Percentiles rank a stretch among this genome's conserved stretches.
phyloP scores from a whole-genome alignment of 2,888 invertebrate genomes.

The Sphecodes monilicornis region DNA sequence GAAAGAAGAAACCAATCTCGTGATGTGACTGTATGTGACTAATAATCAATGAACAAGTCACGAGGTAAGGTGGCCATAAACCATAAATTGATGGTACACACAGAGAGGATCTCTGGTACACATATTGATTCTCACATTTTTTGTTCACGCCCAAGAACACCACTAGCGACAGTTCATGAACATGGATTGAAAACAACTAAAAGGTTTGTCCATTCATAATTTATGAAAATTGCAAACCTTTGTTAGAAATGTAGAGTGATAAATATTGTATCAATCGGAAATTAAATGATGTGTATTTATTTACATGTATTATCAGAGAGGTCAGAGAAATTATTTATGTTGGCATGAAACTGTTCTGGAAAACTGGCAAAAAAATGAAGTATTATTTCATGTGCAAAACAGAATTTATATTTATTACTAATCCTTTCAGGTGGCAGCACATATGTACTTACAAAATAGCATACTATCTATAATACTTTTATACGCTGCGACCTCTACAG shows the following conservation, averaged over 20 bases:
- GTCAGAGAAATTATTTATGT: background rate
- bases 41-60: conserved; percentile 67
- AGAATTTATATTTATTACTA: background rate
- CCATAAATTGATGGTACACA: conserved; percentile 52
- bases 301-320: no score
- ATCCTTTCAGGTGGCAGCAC: background rate
- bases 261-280: background rate
- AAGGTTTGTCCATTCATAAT: background rate
- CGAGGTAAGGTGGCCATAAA: conserved; percentile 63
- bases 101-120: no score
- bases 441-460: background rate
- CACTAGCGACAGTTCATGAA: conserved; percentile 43
- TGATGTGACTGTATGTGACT: conserved; percentile 29
- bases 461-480: background rate
- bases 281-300: background rate
- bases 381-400: no score
- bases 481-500: no score
- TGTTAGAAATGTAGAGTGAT: background rate
- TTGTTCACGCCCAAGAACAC: conserved; percentile 47
- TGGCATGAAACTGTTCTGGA: background rate
- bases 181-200: background rate
- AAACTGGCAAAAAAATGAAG: no score
- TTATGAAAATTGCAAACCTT: background rate
- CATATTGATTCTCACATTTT: conserved; percentile 28
- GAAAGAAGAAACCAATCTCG: conserved; percentile 24